Percentiles rank a stretch among this genome's conserved stretches.
Evolutionary conservation across 2,797 vertebrate genomes (phyloP).

Genomic region (Antennarius maculatus): DNA sequence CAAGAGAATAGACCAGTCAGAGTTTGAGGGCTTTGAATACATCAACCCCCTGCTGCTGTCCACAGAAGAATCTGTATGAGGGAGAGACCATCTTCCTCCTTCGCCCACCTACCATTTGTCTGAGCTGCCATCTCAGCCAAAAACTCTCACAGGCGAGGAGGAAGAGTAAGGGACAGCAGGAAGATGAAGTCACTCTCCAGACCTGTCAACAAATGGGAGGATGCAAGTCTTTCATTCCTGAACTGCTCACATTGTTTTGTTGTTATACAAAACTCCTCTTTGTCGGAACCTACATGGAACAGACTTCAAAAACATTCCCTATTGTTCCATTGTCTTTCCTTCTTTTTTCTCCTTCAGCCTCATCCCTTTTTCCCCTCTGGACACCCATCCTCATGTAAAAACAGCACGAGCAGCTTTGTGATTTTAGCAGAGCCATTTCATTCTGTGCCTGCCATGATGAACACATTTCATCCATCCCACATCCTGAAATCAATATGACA

Average conservation of each 20-base stretch:
- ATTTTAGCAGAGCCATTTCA: conserved; percentile 73
- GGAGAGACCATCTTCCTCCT: conserved; percentile 75
- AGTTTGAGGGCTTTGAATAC: conserved; percentile 98
- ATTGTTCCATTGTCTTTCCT: conserved; percentile 75
- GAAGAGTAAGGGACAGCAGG: conserved; percentile 46
- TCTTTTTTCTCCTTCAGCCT: conserved; percentile 28
- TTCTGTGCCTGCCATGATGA: conserved; percentile 83
- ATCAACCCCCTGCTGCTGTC: conserved; percentile 96
- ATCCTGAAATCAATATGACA: conserved; percentile 71
- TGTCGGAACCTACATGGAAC: conserved; percentile 49
- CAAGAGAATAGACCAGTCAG: conserved; percentile 98
- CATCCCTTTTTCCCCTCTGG: conserved; percentile 52
- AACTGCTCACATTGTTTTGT: conserved; percentile 67
- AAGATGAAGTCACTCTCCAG: conserved; percentile 49
- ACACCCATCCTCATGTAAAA: conserved; percentile 63
- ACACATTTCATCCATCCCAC: conserved; percentile 71
- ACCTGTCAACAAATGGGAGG: conserved; percentile 45
- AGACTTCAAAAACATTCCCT: conserved; percentile 60
- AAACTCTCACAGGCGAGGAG: conserved; percentile 48
- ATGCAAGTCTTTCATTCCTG: conserved; percentile 57
- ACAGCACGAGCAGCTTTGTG: conserved; percentile 72
- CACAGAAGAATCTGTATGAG: conserved; percentile 94
- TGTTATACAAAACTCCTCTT: conserved; percentile 61
- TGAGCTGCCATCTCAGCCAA: conserved; percentile 61
- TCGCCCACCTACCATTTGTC: conserved; percentile 64